A percentile compares a stretch with the other conserved stretches of the same genome.
These are phyloP conservation scores for Trisateles emortualis DNA, from an alignment of 2,888 invertebrate genomes.

Conservation along the genomic window DNA sequence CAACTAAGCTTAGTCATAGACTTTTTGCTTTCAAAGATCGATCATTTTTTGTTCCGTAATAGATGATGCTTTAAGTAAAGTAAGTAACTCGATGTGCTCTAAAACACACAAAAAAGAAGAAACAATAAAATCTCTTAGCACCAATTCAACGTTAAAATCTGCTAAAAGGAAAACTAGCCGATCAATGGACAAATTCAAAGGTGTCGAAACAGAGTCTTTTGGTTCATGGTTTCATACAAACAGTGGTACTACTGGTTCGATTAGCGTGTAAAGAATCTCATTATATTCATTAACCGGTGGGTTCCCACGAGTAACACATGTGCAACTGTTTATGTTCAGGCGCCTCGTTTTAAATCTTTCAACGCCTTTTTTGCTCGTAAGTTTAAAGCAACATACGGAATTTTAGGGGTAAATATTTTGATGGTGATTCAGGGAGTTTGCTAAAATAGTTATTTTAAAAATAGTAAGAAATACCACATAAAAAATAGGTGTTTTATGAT, in stretches of 20 bases:
- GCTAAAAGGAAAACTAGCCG: constrained; percentile 12
- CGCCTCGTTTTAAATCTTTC: constrained; percentile 69
- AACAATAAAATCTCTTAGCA: constrained; percentile 31
- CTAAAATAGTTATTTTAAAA: neutral
- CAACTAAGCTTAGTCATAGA: constrained; percentile 21
- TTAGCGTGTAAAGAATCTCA: constrained; percentile 74
- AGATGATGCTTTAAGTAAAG: constrained; percentile 1
- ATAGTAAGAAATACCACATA: neutral
- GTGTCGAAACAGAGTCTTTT: constrained; percentile 49
- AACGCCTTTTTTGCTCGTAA: constrained; percentile 57
- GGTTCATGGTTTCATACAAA: constrained; percentile 40
- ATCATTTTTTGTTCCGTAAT: constrained; percentile 19
- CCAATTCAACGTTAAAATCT: constrained; percentile 23
- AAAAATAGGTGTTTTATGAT: neutral
- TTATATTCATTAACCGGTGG: constrained; percentile 68
- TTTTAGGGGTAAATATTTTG: constrained; percentile 52
- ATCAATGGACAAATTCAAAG: constrained; percentile 33
- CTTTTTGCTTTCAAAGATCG: neutral
- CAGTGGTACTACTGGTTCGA: constrained; percentile 56
- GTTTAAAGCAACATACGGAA: constrained; percentile 42
- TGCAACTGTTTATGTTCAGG: constrained; percentile 68
- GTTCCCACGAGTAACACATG: constrained; percentile 80
- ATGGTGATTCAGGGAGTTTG: constrained; percentile 21
- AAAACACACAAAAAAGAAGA: constrained; percentile 23
- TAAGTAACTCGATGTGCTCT: constrained; percentile 23